Evolutionary conservation across 2,113 vertebrate genomes (phyloP).

Genomic region (Alouatta palliata): DNA sequence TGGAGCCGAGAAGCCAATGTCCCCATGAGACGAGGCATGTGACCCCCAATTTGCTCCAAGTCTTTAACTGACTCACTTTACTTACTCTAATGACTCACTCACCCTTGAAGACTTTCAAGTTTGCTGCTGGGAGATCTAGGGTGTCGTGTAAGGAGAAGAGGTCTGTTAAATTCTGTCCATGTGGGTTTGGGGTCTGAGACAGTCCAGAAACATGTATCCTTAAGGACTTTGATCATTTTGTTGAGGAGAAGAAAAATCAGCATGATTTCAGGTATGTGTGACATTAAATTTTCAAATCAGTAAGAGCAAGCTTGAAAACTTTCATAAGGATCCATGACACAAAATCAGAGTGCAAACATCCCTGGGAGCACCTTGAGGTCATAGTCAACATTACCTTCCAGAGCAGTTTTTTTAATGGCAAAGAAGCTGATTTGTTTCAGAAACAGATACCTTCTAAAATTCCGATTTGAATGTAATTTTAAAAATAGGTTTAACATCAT

Average conservation of each 20-base stretch:
- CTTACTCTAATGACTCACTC: not conserved
- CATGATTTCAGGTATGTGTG: not conserved
- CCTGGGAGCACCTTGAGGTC: not conserved
- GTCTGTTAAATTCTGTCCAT: not conserved
- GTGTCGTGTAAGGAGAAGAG: fast-evolving
- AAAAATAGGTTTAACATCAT: not conserved
- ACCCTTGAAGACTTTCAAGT: not conserved
- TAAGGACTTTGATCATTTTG: not conserved
- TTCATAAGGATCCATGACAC: not conserved
- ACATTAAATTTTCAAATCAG: not conserved
- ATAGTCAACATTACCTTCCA: not conserved
- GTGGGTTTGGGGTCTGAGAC: not conserved
- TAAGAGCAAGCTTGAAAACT: not conserved
- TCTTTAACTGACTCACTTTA: not conserved
- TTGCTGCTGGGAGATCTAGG: not conserved
- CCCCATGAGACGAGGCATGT: not conserved
- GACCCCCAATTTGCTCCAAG: not conserved
- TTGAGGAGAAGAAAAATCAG: not conserved
- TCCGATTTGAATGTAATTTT: not conserved
- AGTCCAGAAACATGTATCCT: not conserved
- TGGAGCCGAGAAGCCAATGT: not conserved
- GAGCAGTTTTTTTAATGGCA: not conserved
- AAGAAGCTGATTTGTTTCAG: not conserved
- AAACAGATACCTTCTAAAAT: not conserved
- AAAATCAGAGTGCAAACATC: not conserved